Base-by-base conservation (phyloP, 1,140 invertebrate genomes). In the Drosophila sp. region DNA sequence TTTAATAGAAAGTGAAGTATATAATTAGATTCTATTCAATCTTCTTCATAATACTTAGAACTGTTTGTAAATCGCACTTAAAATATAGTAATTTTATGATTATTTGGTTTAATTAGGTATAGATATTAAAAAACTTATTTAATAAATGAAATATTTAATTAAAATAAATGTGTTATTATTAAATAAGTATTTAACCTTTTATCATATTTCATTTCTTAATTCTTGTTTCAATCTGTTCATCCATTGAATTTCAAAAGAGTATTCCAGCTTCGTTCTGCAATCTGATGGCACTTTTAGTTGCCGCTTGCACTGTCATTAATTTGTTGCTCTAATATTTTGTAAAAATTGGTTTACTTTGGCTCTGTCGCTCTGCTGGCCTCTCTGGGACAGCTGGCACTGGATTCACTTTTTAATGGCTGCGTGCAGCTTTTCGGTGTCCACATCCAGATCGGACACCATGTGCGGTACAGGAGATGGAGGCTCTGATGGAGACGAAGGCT, bases 361-460 rank as follows among this genome's bases (percentile, higher is more conserved):
- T 62, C 64, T 69, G 78, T 43, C 50, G 59, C 46, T 18, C 0
- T 29, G 32, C 32, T 46, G 45, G n/a, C 16, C 25, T 38, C 16
- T 50, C 13, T 46, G 34, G 58, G 66, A 74, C 72, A 70, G 71
- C 80, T 82, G 72, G 71, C 66, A 62, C 54, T 82, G 78, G 80
- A 89, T 89, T 89, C 83, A 89, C 83, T 89, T 89, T 84, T 89
- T 83, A 89, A 89, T 83, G 84, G 82, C 66, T 89, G 83, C 84
- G 83, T 89, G 76, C 59, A 56, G 54, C 40, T 7, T 21, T 25
- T 41, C n/a, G 62, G 36, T 63, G 58, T 86, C 62, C 73, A 84
- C 66, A 57, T 84, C 51, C 63, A 67, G 45, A 14, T 43, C 43
- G 7, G 76, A 48, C 58, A 46, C 32, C 54, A 34, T 21, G 16